A percentile compares a stretch with the other conserved stretches of the same genome.
Conservation (phyloP, 2,888 invertebrate species). For the Drosophila melanosoma region DNA sequence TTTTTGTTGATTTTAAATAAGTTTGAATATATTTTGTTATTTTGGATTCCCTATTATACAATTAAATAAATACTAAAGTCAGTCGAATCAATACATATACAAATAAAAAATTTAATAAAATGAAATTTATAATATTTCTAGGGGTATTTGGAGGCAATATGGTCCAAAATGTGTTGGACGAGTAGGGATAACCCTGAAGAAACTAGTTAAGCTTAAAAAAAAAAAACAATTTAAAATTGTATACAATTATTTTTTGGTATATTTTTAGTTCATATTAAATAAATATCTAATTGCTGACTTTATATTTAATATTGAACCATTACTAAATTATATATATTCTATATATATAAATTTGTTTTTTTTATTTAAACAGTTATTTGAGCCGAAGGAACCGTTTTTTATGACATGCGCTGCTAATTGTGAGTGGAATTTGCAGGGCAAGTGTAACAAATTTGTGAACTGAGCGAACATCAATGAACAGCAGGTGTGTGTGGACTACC, state of each 20-base stretch:
- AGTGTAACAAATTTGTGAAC: conserved; percentile 68
- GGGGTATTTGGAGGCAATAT: too few species aligned
- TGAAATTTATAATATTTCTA: too few species aligned
- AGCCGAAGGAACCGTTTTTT: background rate
- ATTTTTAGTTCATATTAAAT: background rate
- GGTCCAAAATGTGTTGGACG: too few species aligned
- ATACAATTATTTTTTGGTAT: background rate
- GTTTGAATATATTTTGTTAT: too few species aligned
- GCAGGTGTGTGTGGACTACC: conserved; percentile 41
- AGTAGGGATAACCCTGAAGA: too few species aligned
- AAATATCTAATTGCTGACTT: background rate
- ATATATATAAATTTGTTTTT: background rate
- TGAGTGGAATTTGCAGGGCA: conserved; percentile 5
- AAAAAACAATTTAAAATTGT: too few species aligned
- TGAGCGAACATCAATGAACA: conserved; percentile 49
- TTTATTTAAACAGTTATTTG: background rate
- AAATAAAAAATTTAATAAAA: too few species aligned
- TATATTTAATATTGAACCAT: background rate
- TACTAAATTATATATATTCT: background rate
- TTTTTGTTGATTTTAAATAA: too few species aligned
- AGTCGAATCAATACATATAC: too few species aligned
- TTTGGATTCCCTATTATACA: too few species aligned
- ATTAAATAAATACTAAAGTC: too few species aligned
- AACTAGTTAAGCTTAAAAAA: too few species aligned
- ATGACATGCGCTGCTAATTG: conserved; percentile 32